phyloP scores from a whole-genome alignment of 2,797 vertebrate genomes.

The Adrianichthys oophorus region DNA sequence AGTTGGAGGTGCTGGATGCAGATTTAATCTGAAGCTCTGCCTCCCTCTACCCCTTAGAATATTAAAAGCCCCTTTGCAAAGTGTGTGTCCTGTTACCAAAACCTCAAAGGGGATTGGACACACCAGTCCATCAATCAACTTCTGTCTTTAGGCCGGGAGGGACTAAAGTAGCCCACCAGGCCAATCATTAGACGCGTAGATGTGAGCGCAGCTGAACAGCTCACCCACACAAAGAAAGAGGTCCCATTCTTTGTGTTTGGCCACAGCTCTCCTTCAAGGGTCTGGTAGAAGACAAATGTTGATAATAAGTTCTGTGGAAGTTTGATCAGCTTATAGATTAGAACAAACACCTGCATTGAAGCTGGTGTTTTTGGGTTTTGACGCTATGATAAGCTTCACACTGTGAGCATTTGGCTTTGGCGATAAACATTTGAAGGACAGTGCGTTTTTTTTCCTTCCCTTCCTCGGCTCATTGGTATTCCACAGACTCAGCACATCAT shows the following conservation, averaged over 20 bases:
- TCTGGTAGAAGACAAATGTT: slow-evolving; percentile 59
- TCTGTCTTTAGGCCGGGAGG: slow-evolving; percentile 61
- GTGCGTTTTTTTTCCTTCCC: slow-evolving; percentile 10
- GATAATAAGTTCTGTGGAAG: slow-evolving; percentile 28
- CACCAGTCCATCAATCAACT: slow-evolving; percentile 69
- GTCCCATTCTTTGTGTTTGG: slow-evolving; percentile 75
- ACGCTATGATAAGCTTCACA: slow-evolving; percentile 25
- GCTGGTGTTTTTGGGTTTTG: slow-evolving; percentile 18
- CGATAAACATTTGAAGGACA: slow-evolving; percentile 49
- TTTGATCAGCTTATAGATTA: slow-evolving; percentile 18
- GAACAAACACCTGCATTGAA: slow-evolving; percentile 27
- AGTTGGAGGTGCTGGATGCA: slow-evolving; percentile 22
- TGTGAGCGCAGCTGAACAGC: slow-evolving; percentile 69
- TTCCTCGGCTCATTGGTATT: slow-evolving; percentile 49
- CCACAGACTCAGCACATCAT: slow-evolving; percentile 51
- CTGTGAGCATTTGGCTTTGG: slow-evolving; percentile 14
- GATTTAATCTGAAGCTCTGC: slow-evolving; percentile 14
- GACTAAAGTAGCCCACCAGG: slow-evolving; percentile 59
- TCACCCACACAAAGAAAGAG: slow-evolving; percentile 70
- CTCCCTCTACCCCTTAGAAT: slow-evolving; percentile 25
- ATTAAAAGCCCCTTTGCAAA: slow-evolving; percentile 34
- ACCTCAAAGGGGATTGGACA: slow-evolving; percentile 62
- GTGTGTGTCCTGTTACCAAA: slow-evolving; percentile 30
- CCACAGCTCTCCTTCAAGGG: slow-evolving; percentile 52
- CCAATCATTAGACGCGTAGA: slow-evolving; percentile 67